A percentile compares a stretch with the other conserved stretches of the same genome.
phyloP scores from a whole-genome alignment of 2,113 vertebrate genomes.

The Chroicocephalus ridibundus region DNA sequence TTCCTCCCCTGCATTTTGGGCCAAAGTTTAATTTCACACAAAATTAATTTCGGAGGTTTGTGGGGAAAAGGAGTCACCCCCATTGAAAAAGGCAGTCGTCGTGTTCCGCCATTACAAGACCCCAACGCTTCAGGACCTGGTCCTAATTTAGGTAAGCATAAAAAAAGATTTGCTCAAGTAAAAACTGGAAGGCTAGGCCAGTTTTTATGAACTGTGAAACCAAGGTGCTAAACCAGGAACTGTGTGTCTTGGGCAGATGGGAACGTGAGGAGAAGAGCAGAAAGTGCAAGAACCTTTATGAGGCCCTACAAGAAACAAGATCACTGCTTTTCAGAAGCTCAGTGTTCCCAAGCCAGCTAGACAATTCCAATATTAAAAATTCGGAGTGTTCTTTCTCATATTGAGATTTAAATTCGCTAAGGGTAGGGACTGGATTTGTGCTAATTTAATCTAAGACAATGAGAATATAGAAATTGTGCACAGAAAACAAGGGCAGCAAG shows the following conservation, averaged over 20 bases:
- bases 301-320: background rate
- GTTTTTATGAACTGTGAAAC: constrained; percentile 21
- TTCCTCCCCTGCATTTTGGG: background rate
- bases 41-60: background rate
- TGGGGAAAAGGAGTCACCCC: background rate
- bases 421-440: background rate
- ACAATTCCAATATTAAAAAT: background rate
- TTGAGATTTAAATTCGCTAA: background rate
- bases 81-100: background rate
- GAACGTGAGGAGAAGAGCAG: background rate
- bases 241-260: background rate
- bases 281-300: background rate
- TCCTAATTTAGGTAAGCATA: background rate
- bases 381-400: background rate
- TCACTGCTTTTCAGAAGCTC: background rate
- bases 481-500: constrained; percentile 25
- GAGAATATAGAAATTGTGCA: constrained; percentile 6
- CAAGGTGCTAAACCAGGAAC: constrained; percentile 16
- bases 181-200: background rate
- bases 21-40: background rate
- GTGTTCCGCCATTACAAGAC: background rate
- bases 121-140: background rate
- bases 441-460: constrained; percentile 12
- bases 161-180: background rate
- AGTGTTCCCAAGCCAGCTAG: background rate